phyloP scores from a whole-genome alignment of 2,797 vertebrate species.

The Lacerta agilis region DNA sequence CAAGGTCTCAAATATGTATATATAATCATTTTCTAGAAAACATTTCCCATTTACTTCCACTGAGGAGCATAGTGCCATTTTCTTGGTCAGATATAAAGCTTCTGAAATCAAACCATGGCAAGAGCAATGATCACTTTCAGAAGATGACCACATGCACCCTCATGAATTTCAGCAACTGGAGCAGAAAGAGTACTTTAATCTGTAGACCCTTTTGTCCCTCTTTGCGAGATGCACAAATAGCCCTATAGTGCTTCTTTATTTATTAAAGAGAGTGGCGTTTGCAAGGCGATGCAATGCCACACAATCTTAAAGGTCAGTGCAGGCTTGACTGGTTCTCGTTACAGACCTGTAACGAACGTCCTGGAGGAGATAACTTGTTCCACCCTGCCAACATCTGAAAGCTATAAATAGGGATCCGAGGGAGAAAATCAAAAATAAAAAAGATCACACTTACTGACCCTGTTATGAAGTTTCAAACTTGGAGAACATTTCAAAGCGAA shows the following conservation, averaged over 20 bases:
- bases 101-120: slow-evolving; percentile 34
- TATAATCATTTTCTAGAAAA: background rate
- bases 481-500: slow-evolving; percentile 14
- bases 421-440: slow-evolving; percentile 28
- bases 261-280: slow-evolving; percentile 32
- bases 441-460: background rate
- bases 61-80: background rate
- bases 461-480: slow-evolving; percentile 20
- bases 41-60: background rate
- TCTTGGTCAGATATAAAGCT: background rate
- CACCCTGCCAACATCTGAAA: slow-evolving; percentile 13
- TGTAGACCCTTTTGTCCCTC: slow-evolving; percentile 32
- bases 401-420: slow-evolving; percentile 21
- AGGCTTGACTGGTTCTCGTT: slow-evolving; percentile 29
- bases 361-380: slow-evolving; percentile 36
- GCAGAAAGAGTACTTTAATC: slow-evolving; percentile 43
- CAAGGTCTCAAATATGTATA: background rate
- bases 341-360: background rate
- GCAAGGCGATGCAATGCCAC: slow-evolving; percentile 15
- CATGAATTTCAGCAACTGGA: slow-evolving; percentile 48
- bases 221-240: slow-evolving; percentile 25
- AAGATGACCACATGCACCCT: background rate
- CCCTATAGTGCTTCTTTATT: slow-evolving; percentile 28
- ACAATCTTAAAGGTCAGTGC: slow-evolving; percentile 40
- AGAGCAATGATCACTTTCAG: background rate